phyloP scores from a whole-genome alignment of 2,797 vertebrate species.

The Typhlichthys subterraneus region DNA sequence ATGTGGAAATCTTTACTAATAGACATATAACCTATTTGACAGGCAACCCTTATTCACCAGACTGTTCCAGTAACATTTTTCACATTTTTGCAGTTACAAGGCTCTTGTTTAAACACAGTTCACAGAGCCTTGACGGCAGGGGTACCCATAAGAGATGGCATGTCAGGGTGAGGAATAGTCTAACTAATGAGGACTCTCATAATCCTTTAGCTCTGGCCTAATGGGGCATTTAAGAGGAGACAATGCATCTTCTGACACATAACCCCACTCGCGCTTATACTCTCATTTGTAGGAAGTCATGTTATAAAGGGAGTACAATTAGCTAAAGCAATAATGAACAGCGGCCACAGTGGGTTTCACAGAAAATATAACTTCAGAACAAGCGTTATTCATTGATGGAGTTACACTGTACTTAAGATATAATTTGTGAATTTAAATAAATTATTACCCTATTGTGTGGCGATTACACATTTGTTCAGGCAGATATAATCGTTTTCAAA shows the following conservation, averaged over 20 bases:
- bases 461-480: slow-evolving; percentile 1
- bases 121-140: slow-evolving; percentile 60
- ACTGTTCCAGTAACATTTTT: slow-evolving; percentile 29
- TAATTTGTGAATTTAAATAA: slow-evolving; percentile 29
- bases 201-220: slow-evolving; percentile 79
- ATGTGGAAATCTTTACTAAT: slow-evolving; percentile 3
- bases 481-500: slow-evolving; percentile 1
- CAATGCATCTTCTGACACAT: slow-evolving; percentile 77
- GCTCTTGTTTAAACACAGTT: slow-evolving; percentile 70
- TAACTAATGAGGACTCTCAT: slow-evolving; percentile 80
- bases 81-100: slow-evolving; percentile 47
- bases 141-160: slow-evolving; percentile 69
- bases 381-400: slow-evolving; percentile 47
- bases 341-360: slow-evolving; percentile 18
- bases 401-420: slow-evolving; percentile 27
- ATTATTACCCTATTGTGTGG: slow-evolving; percentile 15
- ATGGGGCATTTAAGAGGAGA: slow-evolving; percentile 82
- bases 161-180: slow-evolving; percentile 76
- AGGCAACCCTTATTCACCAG: background rate
- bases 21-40: too few relatives aligned
- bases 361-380: slow-evolving; percentile 62
- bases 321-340: slow-evolving; percentile 75
- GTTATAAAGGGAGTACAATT: slow-evolving; percentile 82
- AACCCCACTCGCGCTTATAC: slow-evolving; percentile 76
- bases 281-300: slow-evolving; percentile 83